Evolutionary conservation across 1,140 invertebrate species (phyloP).

Genomic region (Mactra quadrangularis): DNA sequence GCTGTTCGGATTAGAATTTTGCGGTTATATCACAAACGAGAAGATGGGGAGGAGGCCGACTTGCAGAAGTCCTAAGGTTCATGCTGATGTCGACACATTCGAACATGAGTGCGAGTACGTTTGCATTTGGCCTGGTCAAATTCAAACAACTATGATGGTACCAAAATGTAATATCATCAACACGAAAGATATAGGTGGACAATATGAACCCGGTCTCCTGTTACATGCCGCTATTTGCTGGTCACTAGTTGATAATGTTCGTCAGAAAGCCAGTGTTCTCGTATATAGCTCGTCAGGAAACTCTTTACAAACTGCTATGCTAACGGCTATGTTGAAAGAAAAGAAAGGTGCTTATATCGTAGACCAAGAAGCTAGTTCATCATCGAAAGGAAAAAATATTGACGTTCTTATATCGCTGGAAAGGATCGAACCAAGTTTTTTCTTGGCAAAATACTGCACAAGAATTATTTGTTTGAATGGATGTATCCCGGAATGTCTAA

Average conservation of each 20-base stretch:
- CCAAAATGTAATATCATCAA: not conserved
- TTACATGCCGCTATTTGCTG: not conserved
- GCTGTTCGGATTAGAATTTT: slow-evolving; percentile 11
- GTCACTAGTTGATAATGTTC: slow-evolving; percentile 4
- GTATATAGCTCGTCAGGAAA: not conserved
- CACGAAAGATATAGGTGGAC: slow-evolving; percentile 5
- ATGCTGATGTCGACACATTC: not conserved
- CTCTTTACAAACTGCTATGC: not conserved
- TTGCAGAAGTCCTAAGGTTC: not conserved
- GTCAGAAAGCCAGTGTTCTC: not conserved
- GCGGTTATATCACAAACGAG: not conserved
- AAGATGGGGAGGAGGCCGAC: too few relatives aligned
- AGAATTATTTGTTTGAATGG: slow-evolving; percentile 15
- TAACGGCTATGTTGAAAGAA: not conserved
- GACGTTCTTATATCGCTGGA: slow-evolving; percentile 17
- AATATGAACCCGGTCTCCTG: slow-evolving; percentile 25
- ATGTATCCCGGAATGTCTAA: not conserved
- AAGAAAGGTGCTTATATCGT: not conserved
- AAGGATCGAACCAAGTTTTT: not conserved
- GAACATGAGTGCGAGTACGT: slow-evolving; percentile 15
- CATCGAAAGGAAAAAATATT: not conserved
- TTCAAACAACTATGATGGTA: slow-evolving; percentile 4
- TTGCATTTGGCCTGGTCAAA: not conserved
- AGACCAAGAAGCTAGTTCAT: not conserved
- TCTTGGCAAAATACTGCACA: not conserved